These are phyloP conservation scores for Gallinago paraguaiae DNA, from an alignment of 2,113 vertebrate genomes.

Conservation along the genomic window DNA sequence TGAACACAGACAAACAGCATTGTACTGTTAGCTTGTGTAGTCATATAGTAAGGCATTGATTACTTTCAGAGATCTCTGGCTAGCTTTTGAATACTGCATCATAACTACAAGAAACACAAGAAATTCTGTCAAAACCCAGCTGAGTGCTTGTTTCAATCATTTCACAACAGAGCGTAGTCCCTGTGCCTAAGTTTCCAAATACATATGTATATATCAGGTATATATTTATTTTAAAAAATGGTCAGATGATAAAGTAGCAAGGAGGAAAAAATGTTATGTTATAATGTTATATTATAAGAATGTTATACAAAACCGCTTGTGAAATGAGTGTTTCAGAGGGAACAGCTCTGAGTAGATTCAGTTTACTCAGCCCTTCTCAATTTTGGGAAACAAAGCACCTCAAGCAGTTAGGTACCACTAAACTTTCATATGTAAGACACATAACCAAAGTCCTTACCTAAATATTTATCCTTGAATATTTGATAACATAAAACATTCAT, in stretches of 20 bases:
- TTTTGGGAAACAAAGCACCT: not conserved
- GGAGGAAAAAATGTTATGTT: not conserved
- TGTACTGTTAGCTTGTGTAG: not conserved
- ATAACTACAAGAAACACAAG: not conserved
- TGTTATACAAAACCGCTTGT: not conserved
- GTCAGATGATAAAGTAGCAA: not conserved
- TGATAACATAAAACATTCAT: not conserved
- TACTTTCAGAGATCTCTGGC: not conserved
- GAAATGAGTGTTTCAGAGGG: not conserved
- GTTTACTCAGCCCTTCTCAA: not conserved
- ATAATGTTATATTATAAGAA: no score
- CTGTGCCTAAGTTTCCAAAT: not conserved
- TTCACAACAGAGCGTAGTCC: not conserved
- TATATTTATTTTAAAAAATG: not conserved
- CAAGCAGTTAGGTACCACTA: not conserved
- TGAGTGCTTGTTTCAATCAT: not conserved
- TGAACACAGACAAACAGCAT: not conserved
- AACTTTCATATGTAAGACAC: not conserved
- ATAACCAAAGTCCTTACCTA: not conserved
- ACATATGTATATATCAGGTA: not conserved
- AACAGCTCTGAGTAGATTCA: not conserved
- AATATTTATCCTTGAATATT: not conserved
- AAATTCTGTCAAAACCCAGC: not conserved
- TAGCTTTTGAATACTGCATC: not conserved
- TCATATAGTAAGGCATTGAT: not conserved